Conservation (phyloP, 2,797 vertebrate species). For the Urosaurus nigricauda region DNA sequence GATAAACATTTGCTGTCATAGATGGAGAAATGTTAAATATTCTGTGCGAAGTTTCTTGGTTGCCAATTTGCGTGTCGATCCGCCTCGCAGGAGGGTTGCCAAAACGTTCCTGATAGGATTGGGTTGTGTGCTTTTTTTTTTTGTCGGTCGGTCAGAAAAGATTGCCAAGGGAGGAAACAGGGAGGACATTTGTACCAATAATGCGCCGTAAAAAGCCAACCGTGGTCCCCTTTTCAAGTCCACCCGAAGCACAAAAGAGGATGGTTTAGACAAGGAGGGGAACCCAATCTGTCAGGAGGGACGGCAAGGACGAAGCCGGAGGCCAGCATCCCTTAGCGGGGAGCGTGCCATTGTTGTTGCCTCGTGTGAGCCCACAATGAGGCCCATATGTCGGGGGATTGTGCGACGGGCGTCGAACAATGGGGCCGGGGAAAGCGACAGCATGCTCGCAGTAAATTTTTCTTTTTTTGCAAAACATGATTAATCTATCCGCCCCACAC, state of each 20-base stretch:
- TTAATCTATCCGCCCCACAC: conserved; percentile 19
- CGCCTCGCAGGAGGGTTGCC: no score
- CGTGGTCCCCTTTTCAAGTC: background rate
- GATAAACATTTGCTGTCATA: no score
- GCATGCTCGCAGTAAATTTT: conserved; percentile 18
- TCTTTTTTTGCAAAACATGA: background rate
- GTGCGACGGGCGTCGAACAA: conserved; percentile 42
- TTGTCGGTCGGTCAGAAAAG: no score
- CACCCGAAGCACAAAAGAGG: conserved; percentile 46
- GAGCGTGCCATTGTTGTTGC: conserved; percentile 56
- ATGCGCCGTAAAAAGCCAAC: no score
- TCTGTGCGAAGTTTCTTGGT: no score
- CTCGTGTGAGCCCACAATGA: conserved; percentile 65
- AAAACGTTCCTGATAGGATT: background rate
- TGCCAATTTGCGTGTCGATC: no score
- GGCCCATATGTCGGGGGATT: conserved; percentile 69
- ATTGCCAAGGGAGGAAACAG: no score
- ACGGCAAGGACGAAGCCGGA: background rate
- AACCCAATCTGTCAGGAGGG: conserved; percentile 54
- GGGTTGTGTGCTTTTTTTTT: no score
- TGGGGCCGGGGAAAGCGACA: conserved; percentile 9
- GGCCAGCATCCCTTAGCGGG: conserved; percentile 45
- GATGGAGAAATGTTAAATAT: no score
- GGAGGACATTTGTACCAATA: no score
- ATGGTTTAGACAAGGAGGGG: background rate